Base-by-base conservation (phyloP, 2,113 vertebrate genomes). In the Lophius piscatorius region DNA sequence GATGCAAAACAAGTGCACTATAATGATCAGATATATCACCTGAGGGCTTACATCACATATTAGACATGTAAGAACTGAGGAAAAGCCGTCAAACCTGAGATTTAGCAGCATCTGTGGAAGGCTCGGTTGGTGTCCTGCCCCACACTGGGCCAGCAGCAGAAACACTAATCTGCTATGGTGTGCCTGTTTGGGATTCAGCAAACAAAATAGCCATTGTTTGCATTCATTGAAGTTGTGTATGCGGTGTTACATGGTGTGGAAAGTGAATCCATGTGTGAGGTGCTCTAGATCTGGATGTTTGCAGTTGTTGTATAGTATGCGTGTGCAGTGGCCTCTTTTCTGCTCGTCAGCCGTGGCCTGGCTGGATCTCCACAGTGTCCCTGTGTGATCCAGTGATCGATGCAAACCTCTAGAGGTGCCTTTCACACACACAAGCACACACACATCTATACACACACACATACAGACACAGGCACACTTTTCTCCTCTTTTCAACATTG, bases 361-460 rank as follows among this genome's bases (percentile, higher is more conserved):
- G 74, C 62, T 74, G 82, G 80, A 70, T 73, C 76, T 74, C 57
- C 54, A 78, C 58, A 6, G 72, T 63, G 78, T 86, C 80, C 80
- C 71, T n/a, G 26, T 86, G 80, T 76, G 69, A 87, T 87, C 78
- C 22, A 52, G 52, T 82, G 76, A 88, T 90, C 63, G 83, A 14
- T 83, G 85, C 67, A 16, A 80, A 76, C 67, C 48, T 74, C 70
- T 92, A 80, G 62, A 89, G 95, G 94, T 78, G 95, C 94, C 44
- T 83, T 87, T 90, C 85, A 67, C 34, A 69, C 48, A 31, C 33
- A 41, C 56, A 48, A 29, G 39, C 59, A 46, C 41, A 59, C 57
- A 34, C 20, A 51, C 52, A 57, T 28, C 31, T 35, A 49, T 44
- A 57, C 34, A 24, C 35, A 40, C 65, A 62, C 57, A 52, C 56